Evolutionary conservation across 92 coral and sea anemone genomes (phyloP).

Genomic region (Siderastrea radians): DNA sequence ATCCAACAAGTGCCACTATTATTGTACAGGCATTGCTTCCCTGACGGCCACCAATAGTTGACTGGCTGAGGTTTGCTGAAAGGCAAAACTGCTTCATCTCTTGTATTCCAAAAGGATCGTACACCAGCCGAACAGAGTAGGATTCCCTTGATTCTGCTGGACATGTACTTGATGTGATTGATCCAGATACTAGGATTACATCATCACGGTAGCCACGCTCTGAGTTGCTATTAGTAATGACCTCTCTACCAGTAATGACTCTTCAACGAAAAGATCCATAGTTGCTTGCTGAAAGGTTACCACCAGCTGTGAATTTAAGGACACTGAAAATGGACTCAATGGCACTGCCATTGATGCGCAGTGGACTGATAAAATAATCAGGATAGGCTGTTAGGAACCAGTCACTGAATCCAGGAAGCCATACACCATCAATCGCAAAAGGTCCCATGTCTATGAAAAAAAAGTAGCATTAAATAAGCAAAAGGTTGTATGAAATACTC

Average conservation of each 20-base stretch:
- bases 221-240: constrained; percentile 40
- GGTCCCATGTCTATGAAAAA: constrained; percentile 32
- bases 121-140: constrained; percentile 23
- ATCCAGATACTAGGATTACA: constrained; percentile 18
- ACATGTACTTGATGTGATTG: constrained; percentile 17
- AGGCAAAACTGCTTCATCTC: constrained; percentile 27
- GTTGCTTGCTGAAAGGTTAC: constrained; percentile 50
- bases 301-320: constrained; percentile 49
- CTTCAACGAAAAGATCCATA: constrained; percentile 33
- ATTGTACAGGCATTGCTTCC: constrained; percentile 64
- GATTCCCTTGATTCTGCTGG: neutral
- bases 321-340: constrained; percentile 52
- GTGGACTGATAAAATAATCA: constrained; percentile 39
- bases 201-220: constrained; percentile 44
- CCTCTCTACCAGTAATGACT: constrained; percentile 35
- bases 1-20: constrained; percentile 35
- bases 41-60: constrained; percentile 41
- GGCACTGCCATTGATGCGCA: constrained; percentile 53
- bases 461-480: neutral
- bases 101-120: constrained; percentile 24
- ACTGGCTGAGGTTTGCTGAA: constrained; percentile 37
- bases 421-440: constrained; percentile 48
- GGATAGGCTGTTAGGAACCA: constrained; percentile 42
- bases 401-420: constrained; percentile 18
- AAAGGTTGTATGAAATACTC: neutral